phyloP scores from a whole-genome alignment of 35 echinoderm and acorn worm species.

The Lytechinus pictus region DNA sequence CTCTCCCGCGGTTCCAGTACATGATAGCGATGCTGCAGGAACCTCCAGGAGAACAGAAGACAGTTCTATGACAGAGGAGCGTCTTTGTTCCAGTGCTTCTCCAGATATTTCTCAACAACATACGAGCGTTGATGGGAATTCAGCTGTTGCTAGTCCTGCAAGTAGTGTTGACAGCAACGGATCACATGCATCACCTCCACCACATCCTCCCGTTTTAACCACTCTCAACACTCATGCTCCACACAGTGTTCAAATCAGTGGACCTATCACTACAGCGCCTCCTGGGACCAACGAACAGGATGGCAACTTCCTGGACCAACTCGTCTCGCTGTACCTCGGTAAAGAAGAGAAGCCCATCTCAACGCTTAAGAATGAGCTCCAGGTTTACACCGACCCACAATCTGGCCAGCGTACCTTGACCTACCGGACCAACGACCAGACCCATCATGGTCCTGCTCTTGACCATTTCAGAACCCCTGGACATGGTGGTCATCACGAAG shows the following conservation, averaged over 20 bases:
- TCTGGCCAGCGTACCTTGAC: constrained; percentile 43
- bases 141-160: not conserved
- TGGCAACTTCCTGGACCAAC: constrained; percentile 84
- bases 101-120: not conserved
- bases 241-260: not conserved
- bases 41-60: not conserved
- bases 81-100: not conserved
- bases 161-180: not conserved
- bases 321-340: constrained; percentile 94
- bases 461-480: constrained; percentile 59
- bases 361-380: constrained; percentile 90
- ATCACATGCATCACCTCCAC: not conserved
- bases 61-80: not conserved
- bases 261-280: not conserved
- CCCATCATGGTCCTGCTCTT: constrained; percentile 42
- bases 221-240: constrained; percentile 58
- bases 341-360: constrained; percentile 91
- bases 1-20: constrained; percentile 30
- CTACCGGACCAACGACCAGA: constrained; percentile 49
- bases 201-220: constrained; percentile 59
- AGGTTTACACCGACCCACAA: constrained; percentile 87
- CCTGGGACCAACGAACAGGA: constrained; percentile 63
- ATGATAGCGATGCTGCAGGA: not conserved
- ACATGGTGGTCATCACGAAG: not conserved
- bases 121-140: not conserved